A percentile compares a stretch with the other conserved stretches of the same genome.
These are phyloP conservation scores for Phyllotreta cruciferae DNA, from an alignment of 2,888 invertebrate genomes.

Conservation along the genomic window DNA sequence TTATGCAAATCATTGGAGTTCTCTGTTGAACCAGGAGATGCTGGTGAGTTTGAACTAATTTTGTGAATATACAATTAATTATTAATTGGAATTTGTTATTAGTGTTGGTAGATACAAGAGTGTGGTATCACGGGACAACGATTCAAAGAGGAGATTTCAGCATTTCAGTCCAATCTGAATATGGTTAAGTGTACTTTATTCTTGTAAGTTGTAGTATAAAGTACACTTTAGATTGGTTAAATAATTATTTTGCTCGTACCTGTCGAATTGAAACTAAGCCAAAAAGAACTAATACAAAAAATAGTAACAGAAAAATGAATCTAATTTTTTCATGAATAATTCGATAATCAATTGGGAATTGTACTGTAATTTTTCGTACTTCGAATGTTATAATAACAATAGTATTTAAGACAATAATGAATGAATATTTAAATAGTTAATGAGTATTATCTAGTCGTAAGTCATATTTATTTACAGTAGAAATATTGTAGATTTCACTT, in stretches of 20 bases:
- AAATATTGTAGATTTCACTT: conserved; percentile 5
- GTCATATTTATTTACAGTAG: conserved; percentile 13
- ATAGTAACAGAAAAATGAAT: neutral
- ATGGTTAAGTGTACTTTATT: conserved; percentile 67
- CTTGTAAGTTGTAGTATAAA: too few species aligned
- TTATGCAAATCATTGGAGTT: conserved; percentile 77
- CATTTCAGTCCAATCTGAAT: conserved; percentile 89
- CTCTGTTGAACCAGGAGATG: conserved; percentile 85
- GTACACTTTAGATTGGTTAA: neutral
- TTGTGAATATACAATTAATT: conserved; percentile 12
- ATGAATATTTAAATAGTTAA: conserved; percentile 2
- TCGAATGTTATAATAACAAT: neutral
- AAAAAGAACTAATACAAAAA: conserved; percentile 14
- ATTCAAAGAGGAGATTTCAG: conserved; percentile 84
- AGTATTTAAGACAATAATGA: conserved; percentile 24
- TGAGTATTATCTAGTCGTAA: conserved; percentile 26
- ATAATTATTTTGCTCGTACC: conserved; percentile 13
- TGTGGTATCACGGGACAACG: conserved; percentile 90
- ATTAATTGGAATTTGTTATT: conserved; percentile 49
- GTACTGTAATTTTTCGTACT: neutral
- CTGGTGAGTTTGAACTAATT: conserved; percentile 65
- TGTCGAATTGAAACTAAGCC: conserved; percentile 23
- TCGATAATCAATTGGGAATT: neutral
- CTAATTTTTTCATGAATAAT: too few species aligned
- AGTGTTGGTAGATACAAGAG: conserved; percentile 87